Percentiles rank a stretch among this genome's conserved stretches.
Conservation (phyloP, 2,113 vertebrate genomes). For the Cinclus cinclus region DNA sequence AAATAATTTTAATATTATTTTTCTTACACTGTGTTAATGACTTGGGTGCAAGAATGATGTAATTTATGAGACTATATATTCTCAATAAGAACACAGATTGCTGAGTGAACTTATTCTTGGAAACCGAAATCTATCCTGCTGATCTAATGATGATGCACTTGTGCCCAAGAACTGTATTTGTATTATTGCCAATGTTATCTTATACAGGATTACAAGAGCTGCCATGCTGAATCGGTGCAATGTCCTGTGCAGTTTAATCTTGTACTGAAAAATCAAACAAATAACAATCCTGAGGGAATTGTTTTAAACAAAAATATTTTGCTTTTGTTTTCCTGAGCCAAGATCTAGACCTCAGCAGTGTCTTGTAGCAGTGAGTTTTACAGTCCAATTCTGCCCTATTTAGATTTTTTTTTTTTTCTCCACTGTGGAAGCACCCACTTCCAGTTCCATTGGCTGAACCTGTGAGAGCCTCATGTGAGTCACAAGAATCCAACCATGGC, state of each 20-base stretch:
- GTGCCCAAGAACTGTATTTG: not conserved
- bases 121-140: not conserved
- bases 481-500: not conserved
- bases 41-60: not conserved
- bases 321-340: not conserved
- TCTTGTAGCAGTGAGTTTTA: not conserved
- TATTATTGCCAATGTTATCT: not conserved
- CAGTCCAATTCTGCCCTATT: not conserved
- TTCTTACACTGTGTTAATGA: not conserved
- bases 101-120: not conserved
- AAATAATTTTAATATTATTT: not conserved
- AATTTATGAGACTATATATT: not conserved
- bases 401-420: not conserved
- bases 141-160: not conserved
- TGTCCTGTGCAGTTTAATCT: not conserved
- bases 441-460: not conserved
- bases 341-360: not conserved
- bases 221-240: not conserved
- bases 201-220: not conserved
- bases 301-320: not conserved
- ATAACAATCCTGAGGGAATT: not conserved
- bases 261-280: not conserved
- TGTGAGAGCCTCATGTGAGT: not conserved
- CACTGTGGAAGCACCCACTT: accelerated
- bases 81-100: not conserved